Percentiles rank a stretch among this genome's conserved stretches.
These are phyloP conservation scores for Zaprionus bogoriensis DNA, from an alignment of 2,888 invertebrate genomes.

Conservation along the genomic window DNA sequence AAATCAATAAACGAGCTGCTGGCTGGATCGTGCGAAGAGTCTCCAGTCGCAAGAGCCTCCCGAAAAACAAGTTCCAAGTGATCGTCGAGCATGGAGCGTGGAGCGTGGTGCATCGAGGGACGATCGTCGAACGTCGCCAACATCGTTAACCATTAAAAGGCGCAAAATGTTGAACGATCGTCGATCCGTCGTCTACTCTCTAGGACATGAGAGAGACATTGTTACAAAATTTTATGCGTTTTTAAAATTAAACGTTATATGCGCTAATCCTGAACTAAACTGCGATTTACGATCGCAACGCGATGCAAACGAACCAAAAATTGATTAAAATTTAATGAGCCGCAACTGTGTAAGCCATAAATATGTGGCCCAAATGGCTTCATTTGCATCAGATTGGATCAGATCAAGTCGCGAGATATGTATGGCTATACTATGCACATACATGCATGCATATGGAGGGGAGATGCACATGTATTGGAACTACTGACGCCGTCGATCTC, in stretches of 20 bases:
- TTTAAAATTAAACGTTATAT: conserved; percentile 77
- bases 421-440: neutral
- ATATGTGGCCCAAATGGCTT: conserved; percentile 65
- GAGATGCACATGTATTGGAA: neutral
- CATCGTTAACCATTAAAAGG: conserved; percentile 54
- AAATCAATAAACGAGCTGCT: conserved; percentile 79
- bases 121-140: conserved; percentile 12
- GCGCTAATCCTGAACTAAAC: conserved; percentile 74
- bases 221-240: conserved; percentile 79
- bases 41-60: neutral
- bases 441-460: neutral
- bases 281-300: conserved; percentile 70
- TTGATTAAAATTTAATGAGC: conserved; percentile 75
- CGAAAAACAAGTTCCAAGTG: conserved; percentile 13
- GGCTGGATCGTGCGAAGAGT: neutral
- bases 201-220: conserved; percentile 48
- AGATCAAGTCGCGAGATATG: conserved; percentile 22
- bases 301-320: conserved; percentile 55
- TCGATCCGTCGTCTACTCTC: conserved; percentile 15
- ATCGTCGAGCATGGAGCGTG: too few relatives aligned
- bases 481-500: neutral
- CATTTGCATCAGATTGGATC: conserved; percentile 63
- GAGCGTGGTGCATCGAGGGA: too few relatives aligned
- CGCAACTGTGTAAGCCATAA: conserved; percentile 67
- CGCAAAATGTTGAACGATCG: conserved; percentile 62